phyloP scores from a whole-genome alignment of 2,113 vertebrate species.

The Macrotis lagotis region DNA sequence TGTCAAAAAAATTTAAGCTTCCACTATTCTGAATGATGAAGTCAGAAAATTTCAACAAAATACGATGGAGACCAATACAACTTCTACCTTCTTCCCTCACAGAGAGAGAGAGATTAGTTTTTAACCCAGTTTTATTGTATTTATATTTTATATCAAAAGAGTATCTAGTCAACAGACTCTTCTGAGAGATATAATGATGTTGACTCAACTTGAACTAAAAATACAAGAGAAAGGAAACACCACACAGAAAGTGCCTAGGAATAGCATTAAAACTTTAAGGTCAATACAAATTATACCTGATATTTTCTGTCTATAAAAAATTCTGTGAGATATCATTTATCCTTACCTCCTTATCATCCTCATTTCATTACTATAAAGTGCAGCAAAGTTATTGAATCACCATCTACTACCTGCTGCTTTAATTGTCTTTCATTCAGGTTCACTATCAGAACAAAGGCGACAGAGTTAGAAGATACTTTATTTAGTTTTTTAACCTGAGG shows the following conservation, averaged over 20 bases:
- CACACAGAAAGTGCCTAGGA: constrained; percentile 8
- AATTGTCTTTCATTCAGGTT: no score
- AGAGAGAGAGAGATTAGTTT: constrained; percentile 14
- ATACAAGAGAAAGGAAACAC: constrained; percentile 5
- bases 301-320: constrained; percentile 15
- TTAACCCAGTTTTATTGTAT: constrained; percentile 32
- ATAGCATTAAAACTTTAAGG: constrained; percentile 19
- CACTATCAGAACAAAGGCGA: no score
- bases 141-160: background rate
- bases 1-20: no score
- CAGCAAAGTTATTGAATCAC: background rate
- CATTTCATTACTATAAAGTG: constrained; percentile 36
- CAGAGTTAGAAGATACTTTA: no score
- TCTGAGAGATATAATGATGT: constrained; percentile 10
- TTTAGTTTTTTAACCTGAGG: no score
- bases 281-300: constrained; percentile 25
- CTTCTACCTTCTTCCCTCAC: constrained; percentile 11
- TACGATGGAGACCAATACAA: constrained; percentile 12
- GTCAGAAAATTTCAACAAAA: no score
- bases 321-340: background rate
- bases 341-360: background rate
- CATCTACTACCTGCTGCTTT: no score
- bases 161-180: background rate
- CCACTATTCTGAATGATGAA: no score
- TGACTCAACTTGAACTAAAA: constrained; percentile 22